phyloP scores from a whole-genome alignment of 1,140 invertebrate species.

The Zaprionus nigranus region DNA sequence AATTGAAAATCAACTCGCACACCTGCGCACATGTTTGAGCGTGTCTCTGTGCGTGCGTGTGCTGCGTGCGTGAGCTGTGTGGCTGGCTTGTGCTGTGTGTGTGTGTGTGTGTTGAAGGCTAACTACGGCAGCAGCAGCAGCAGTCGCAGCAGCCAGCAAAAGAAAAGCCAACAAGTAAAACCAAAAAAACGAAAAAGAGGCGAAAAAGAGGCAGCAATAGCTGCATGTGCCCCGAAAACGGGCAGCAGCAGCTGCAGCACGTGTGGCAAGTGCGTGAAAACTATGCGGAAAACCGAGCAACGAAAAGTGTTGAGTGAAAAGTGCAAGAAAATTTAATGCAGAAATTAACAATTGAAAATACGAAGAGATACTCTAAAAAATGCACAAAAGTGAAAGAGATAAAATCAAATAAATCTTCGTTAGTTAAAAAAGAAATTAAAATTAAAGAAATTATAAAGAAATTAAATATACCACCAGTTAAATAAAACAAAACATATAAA shows the following conservation, averaged over 20 bases:
- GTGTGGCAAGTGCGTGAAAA: conserved; percentile 48
- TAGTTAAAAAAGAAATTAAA: not conserved
- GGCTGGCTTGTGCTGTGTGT: conserved; percentile 17
- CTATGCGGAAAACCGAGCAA: not conserved
- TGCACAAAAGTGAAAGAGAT: not conserved
- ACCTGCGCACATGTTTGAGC: conserved; percentile 73
- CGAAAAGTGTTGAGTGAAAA: conserved; percentile 3
- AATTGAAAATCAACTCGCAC: conserved; percentile 74
- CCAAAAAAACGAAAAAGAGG: conserved; percentile 25
- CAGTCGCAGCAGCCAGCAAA: conserved; percentile 43
- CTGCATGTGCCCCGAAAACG: conserved; percentile 35
- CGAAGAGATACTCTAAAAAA: not conserved
- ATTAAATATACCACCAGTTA: not conserved
- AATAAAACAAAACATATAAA: conserved; percentile 5
- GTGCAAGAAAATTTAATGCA: not conserved
- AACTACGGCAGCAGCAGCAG: conserved; percentile 40
- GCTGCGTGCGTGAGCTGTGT: conserved; percentile 28
- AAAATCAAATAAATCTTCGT: not conserved
- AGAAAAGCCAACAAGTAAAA: conserved; percentile 78
- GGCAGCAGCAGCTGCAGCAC: conserved; percentile 34
- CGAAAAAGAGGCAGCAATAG: conserved; percentile 23
- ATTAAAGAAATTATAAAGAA: not conserved
- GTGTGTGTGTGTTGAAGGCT: conserved; percentile 75
- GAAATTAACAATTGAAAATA: too few species aligned
- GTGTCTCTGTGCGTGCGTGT: conserved; percentile 30